Evolutionary conservation across 2,113 vertebrate species (phyloP), one percentile per base, ranked within the genome.

Genomic region (Clarias magur): DNA sequence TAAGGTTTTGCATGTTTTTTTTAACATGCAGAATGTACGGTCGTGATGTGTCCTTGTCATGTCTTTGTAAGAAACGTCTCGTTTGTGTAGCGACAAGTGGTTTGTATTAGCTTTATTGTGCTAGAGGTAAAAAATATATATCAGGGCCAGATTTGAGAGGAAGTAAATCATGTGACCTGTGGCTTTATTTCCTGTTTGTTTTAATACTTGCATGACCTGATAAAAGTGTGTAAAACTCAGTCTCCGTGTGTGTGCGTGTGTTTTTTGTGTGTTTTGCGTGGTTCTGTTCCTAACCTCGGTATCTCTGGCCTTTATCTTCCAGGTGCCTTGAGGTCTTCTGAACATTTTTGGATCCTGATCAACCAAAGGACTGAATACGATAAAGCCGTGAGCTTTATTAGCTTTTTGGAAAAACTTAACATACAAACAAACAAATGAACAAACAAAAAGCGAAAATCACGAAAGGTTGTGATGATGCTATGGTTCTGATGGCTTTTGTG

Each of bases 241-340:
- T 84, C 87, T 82, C 68, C 13, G 25, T 78, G 48, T 78, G 68
- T 90, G 85, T 85, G 89, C 68, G 83, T 70, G 53, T 83, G 42
- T 63, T 68, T 68, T 54, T n/a, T 86, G 83, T 82, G 57, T 67
- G 60, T 17, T 48, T 67, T 83, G 84, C 82, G 65, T 89, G 72
- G 60, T 27, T 16, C 73, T 59, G 78, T 59, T 83, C 48, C 73
- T 88, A 88, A 88, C 86, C 63, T 57, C 48, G 72, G 65, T 83
- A 60, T 88, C 81, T 91, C 72, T 88, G 80, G 72, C 84, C 79
- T 86, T 87, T 93, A 84, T 89, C 73, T 91, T 90, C 2, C 92
- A 95, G 95, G 95, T 96, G 87, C 95, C 95, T 78, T 96, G 95
- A 96, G 93, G 93, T 91, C 91, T 94, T 94, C 93, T 93, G 92